Conservation (phyloP, 1,140 invertebrate species). For the Ruditapes philippinarum region DNA sequence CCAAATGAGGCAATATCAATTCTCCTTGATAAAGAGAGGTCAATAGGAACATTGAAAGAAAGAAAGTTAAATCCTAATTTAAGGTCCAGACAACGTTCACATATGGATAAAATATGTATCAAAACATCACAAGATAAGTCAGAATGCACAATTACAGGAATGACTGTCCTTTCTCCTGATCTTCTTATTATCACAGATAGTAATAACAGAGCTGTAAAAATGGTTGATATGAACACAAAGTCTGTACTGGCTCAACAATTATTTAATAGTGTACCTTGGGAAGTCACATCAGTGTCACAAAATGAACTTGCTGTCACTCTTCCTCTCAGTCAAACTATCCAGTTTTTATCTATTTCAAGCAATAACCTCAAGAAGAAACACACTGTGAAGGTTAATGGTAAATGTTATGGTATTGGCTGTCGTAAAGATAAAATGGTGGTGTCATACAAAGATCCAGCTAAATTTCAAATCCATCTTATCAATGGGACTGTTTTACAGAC, state of each 20-base stretch:
- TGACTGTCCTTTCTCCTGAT: not conserved
- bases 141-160: not conserved
- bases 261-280: not conserved
- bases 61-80: not conserved
- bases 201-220: not conserved
- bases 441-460: too few species aligned
- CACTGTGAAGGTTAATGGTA: too few species aligned
- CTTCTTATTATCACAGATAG: not conserved
- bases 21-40: not conserved
- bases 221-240: not conserved
- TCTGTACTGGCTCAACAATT: not conserved
- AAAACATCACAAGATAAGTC: not conserved
- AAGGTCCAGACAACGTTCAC: not conserved
- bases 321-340: not conserved
- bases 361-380: not conserved
- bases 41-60: not conserved
- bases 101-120: not conserved
- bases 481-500: too few species aligned
- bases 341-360: not conserved
- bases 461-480: too few species aligned
- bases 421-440: too few species aligned
- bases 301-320: not conserved
- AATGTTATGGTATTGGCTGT: too few species aligned
- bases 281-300: not conserved
- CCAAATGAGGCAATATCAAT: not conserved